A percentile compares a stretch with the other conserved stretches of the same genome.
Conservation (phyloP, 2,888 invertebrate species). For the Leucophenga montana region DNA sequence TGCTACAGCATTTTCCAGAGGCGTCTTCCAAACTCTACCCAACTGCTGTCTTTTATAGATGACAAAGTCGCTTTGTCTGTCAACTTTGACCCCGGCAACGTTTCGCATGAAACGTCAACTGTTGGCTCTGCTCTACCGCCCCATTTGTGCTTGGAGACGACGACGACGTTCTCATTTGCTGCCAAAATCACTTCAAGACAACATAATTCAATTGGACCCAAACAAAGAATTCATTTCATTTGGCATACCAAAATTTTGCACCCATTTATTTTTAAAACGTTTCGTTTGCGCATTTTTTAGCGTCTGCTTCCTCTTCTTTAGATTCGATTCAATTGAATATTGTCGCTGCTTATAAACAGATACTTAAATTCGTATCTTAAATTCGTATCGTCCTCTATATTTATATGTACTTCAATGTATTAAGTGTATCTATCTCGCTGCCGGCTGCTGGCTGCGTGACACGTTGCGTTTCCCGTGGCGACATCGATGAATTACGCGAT, state of each 20-base stretch:
- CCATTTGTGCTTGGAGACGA: conserved; percentile 20
- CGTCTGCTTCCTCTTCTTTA: conserved; percentile 35
- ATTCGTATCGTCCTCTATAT: neutral
- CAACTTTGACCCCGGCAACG: conserved; percentile 69
- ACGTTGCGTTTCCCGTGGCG: conserved; percentile 21
- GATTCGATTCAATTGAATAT: conserved; percentile 4
- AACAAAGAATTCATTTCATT: conserved; percentile 60
- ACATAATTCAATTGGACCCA: conserved; percentile 72
- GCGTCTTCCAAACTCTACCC: too few species aligned
- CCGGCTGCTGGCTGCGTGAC: conserved; percentile 27
- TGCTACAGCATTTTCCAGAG: neutral
- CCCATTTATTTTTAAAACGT: conserved; percentile 58
- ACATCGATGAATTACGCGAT: conserved; percentile 52
- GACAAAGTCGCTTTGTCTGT: conserved; percentile 71
- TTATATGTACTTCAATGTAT: neutral
- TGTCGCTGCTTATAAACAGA: too few species aligned
- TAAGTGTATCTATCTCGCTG: conserved; percentile 5
- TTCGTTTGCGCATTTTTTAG: conserved; percentile 47
- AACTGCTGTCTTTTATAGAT: conserved; percentile 54
- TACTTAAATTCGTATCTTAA: too few species aligned
- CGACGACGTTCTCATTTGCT: neutral
- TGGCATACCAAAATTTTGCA: conserved; percentile 54
- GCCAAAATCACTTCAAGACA: conserved; percentile 32
- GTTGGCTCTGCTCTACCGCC: conserved; percentile 42
- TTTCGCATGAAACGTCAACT: conserved; percentile 46